Percentiles rank a stretch among this genome's conserved stretches.
Conservation (phyloP, 2,888 invertebrate species). For the Noctua janthina region DNA sequence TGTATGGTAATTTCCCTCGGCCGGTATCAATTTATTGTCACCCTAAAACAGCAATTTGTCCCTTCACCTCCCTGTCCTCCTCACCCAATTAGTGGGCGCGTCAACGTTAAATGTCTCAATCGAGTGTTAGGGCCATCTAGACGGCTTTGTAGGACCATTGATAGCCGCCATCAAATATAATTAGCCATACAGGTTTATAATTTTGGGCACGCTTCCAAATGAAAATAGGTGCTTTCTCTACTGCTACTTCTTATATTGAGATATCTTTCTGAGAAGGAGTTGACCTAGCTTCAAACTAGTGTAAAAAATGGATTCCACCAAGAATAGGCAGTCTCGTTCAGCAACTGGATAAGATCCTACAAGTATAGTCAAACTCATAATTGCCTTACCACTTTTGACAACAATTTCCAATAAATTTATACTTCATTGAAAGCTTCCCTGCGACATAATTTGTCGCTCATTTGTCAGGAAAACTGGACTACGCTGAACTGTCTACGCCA, state of each 20-base stretch:
- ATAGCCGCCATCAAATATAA: constrained; percentile 56
- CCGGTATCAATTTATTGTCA: constrained; percentile 89
- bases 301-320: not conserved
- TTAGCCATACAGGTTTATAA: constrained; percentile 64
- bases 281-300: not conserved
- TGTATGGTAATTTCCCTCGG: constrained; percentile 86
- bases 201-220: constrained; percentile 2
- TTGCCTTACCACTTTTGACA: not conserved
- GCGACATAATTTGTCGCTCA: not conserved
- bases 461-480: not conserved
- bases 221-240: not conserved
- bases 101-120: constrained; percentile 84
- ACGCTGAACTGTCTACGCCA: not conserved
- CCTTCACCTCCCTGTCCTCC: constrained; percentile 78
- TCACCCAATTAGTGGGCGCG: constrained; percentile 84
- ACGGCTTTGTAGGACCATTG: constrained; percentile 66
- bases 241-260: not conserved
- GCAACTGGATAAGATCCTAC: not conserved
- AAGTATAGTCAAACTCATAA: not conserved
- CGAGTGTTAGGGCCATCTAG: constrained; percentile 70
- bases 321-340: not conserved
- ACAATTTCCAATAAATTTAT: not conserved
- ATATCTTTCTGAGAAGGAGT: not conserved
- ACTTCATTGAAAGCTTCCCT: not conserved
- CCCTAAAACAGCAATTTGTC: constrained; percentile 88